A percentile compares a stretch with the other conserved stretches of the same genome.
phyloP scores from a whole-genome alignment of 2,797 vertebrate genomes.

The Hydrocynus forskahlii region DNA sequence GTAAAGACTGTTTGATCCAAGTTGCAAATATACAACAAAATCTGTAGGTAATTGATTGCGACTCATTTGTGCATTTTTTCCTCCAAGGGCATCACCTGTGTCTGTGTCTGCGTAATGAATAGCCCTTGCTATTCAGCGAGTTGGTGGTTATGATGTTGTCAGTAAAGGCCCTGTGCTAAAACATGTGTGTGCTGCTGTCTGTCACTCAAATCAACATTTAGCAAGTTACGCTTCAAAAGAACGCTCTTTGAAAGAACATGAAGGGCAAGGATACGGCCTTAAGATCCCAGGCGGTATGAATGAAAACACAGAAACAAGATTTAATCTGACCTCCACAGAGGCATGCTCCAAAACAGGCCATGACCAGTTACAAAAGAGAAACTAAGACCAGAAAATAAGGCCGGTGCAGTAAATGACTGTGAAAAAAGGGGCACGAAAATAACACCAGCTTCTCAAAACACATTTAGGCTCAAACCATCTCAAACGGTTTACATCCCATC shows the following conservation, averaged over 20 bases:
- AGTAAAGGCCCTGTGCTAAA: not conserved
- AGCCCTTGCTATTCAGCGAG: not conserved
- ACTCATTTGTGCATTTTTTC: not conserved
- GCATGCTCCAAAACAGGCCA: conserved; percentile 48
- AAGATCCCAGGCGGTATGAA: conserved; percentile 55
- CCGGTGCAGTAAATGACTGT: not conserved
- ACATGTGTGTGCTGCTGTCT: not conserved
- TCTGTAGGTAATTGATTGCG: not conserved
- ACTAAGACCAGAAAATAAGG: conserved; percentile 14
- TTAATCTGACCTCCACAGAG: conserved; percentile 49
- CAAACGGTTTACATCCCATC: no score
- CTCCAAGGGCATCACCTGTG: not conserved
- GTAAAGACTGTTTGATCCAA: not conserved
- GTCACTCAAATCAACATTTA: not conserved
- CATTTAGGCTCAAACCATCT: not conserved
- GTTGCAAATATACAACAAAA: not conserved
- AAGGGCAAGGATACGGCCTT: not conserved
- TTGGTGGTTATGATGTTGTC: not conserved
- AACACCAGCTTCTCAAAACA: not conserved
- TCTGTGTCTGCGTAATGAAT: not conserved
- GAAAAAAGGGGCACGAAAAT: no score
- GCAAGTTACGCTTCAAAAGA: not conserved
- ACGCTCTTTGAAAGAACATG: not conserved
- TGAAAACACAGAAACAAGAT: conserved; percentile 61
- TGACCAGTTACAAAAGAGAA: conserved; percentile 7